Evolutionary conservation across 37 sponge, comb jelly and placozoan species (phyloP).

Genomic region (Ephydatia muelleri): DNA sequence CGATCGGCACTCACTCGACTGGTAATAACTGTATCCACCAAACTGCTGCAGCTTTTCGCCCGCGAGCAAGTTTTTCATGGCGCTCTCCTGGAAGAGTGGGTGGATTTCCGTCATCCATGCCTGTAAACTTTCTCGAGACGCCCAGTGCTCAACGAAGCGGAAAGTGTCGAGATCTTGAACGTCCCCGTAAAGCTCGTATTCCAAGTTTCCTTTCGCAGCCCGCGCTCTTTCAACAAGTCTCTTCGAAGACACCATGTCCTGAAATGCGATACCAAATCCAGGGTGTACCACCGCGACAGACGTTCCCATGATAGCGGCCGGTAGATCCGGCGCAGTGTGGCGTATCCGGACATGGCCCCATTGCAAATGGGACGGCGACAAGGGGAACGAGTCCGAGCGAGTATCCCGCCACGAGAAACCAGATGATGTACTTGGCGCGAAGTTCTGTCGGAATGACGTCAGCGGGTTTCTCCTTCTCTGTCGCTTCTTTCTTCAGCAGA

Average conservation of each 20-base stretch:
- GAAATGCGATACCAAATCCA: not conserved
- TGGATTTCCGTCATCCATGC: not conserved
- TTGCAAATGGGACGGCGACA: not conserved
- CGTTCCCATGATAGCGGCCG: not conserved
- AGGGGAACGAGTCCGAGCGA: not conserved
- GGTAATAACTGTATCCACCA: not conserved
- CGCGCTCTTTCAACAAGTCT: too few relatives aligned
- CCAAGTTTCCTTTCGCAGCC: not conserved
- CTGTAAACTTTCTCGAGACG: not conserved
- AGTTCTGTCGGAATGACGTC: conserved; percentile 9
- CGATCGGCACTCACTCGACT: not conserved
- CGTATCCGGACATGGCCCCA: not conserved
- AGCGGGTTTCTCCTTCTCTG: conserved; percentile 15
- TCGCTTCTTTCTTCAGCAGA: not conserved
- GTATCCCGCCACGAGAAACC: not conserved
- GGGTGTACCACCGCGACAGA: not conserved
- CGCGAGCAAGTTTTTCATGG: not conserved
- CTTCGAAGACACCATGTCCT: not conserved
- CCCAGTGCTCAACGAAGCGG: not conserved
- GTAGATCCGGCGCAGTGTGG: not conserved
- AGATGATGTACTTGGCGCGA: not conserved
- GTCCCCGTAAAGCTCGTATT: not conserved
- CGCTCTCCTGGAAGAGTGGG: not conserved
- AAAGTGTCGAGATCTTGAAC: not conserved
- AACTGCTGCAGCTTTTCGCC: not conserved